Conservation (phyloP, 2,888 invertebrate genomes). For the Idaea straminata region DNA sequence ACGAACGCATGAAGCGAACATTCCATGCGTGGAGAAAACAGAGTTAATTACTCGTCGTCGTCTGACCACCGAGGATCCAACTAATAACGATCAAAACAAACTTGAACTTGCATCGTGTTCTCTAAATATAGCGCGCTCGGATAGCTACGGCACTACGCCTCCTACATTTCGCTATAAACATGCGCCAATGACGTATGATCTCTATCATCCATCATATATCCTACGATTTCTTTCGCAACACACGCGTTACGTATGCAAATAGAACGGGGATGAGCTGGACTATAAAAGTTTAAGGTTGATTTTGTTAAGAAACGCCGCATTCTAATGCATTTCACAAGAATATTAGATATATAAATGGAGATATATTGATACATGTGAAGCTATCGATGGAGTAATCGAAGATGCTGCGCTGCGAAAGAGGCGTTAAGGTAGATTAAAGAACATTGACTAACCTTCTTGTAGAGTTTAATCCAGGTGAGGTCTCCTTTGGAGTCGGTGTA, state of each 20-base stretch:
- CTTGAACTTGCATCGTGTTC: conserved; percentile 55
- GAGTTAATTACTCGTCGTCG: conserved; percentile 20
- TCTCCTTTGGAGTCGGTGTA: conserved; percentile 99
- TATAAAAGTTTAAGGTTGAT: conserved; percentile 23
- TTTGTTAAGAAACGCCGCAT: conserved; percentile 15
- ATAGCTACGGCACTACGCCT: background rate
- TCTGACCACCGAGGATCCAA: conserved; percentile 10
- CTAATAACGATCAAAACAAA: conserved; percentile 48
- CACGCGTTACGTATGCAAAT: conserved; percentile 27
- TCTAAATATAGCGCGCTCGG: background rate
- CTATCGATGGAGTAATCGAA: background rate
- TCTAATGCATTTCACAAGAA: conserved; percentile 11
- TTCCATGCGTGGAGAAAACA: conserved; percentile 29
- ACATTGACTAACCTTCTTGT: conserved; percentile 93
- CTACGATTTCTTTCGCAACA: conserved; percentile 24
- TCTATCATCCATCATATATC: conserved; percentile 19
- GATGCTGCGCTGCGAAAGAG: background rate
- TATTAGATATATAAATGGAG: background rate
- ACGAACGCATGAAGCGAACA: conserved; percentile 23
- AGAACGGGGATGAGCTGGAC: conserved; percentile 20
- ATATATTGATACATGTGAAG: background rate
- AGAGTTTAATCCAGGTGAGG: conserved; percentile 98
- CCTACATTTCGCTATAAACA: background rate
- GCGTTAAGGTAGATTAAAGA: background rate
- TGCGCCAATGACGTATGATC: background rate